Base-by-base conservation (phyloP, 1,140 invertebrate genomes). In the Drosophila nigrodunni region DNA sequence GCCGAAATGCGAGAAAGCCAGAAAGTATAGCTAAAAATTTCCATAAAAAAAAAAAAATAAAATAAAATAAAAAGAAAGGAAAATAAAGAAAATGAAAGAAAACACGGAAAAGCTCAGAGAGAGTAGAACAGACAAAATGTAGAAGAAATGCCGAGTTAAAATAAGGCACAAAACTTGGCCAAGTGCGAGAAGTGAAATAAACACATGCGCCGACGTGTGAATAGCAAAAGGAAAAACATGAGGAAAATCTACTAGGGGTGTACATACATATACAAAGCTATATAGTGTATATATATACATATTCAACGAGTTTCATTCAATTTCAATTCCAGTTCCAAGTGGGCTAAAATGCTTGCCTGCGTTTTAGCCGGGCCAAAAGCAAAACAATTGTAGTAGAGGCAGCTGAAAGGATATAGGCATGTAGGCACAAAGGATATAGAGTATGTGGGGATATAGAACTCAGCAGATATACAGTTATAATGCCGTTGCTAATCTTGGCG, bases 1-100 rank as follows among this genome's bases (percentile, higher is more conserved):
- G 54, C 52, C 58, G 44, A 73, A 76, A 66, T 70, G 66, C 46
- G 69, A 87, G 68, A 69, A 82, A 35, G 77, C 72, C 76, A 74
- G 65, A 82, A 80, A 80, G 79, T 88, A 88, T 89, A 89, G 74
- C 71, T 30, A 30, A 52, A 89, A 82, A 89, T 83, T 89, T 77
- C 68, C 67, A 80, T 71, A 82, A 68, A 61, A 74, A 49, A 71
- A 11, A 10, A 34, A 67, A 58, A 39, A 18, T 65, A 61, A 74
- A 49, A 71, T 7, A 10, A 34, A 67, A 58, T 34, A 18, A 47
- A 43, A 61, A 18, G n/a, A 9, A 50, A 50, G 37, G 11, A 43
- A 52, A 58, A 58, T 59, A 25, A 10, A 9, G 44, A 66, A 49
- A 41, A 44, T 57, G 34, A 35, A n/a, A 62, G 49, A n/a, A 47